Conservation (phyloP, 2,797 vertebrate genomes). For the Pangasius krempfi region DNA sequence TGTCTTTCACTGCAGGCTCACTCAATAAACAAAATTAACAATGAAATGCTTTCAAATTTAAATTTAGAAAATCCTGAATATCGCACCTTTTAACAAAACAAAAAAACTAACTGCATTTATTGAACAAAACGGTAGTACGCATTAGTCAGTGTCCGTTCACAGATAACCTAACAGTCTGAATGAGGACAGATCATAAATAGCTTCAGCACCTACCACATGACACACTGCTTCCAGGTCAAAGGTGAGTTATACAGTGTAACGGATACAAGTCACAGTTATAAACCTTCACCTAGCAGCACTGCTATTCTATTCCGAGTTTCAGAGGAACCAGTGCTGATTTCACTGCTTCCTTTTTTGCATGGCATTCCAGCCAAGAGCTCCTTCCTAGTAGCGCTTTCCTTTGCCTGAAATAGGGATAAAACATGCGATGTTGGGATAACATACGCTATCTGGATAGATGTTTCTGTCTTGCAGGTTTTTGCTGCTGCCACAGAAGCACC, state of each 20-base stretch:
- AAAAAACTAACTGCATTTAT: neutral
- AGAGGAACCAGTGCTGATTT: slow-evolving; percentile 56
- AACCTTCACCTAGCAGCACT: slow-evolving; percentile 54
- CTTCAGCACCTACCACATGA: neutral
- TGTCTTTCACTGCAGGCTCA: neutral
- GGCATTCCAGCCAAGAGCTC: slow-evolving; percentile 8
- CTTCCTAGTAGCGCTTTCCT: slow-evolving; percentile 26
- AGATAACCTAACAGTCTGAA: slow-evolving; percentile 2
- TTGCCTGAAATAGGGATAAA: slow-evolving; percentile 34
- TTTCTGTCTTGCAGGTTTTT: neutral
- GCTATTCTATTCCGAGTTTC: slow-evolving; percentile 61
- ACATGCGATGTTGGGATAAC: neutral
- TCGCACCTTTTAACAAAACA: neutral
- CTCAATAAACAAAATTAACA: neutral
- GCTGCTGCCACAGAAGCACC: neutral
- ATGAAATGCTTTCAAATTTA: neutral
- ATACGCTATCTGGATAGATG: neutral
- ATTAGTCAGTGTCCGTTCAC: neutral
- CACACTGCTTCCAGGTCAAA: slow-evolving; percentile 14
- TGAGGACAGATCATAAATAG: slow-evolving; percentile 17
- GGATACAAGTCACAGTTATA: slow-evolving; percentile 49
- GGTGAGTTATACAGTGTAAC: slow-evolving; percentile 4
- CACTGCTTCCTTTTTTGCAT: slow-evolving; percentile 33
- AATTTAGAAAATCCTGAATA: neutral
- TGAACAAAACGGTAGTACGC: neutral